Percentiles rank a stretch among this genome's conserved stretches.
phyloP scores from a whole-genome alignment of 2,797 vertebrate species.

The Alosa sapidissima region DNA sequence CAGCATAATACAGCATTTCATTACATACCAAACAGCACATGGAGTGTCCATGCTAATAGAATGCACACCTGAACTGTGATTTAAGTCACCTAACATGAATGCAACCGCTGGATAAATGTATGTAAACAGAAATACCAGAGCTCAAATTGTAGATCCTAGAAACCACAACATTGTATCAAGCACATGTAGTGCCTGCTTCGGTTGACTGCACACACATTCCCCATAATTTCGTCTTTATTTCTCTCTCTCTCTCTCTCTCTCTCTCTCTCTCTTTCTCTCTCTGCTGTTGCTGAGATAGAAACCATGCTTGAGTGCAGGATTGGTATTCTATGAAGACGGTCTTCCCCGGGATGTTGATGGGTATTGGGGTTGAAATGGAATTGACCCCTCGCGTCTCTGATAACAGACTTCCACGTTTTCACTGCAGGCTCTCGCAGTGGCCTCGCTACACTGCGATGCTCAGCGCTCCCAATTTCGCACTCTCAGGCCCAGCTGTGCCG shows the following conservation, averaged over 20 bases:
- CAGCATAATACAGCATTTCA: not conserved
- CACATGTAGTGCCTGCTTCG: not conserved
- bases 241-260: no score
- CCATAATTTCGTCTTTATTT: not conserved
- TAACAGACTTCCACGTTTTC: not conserved
- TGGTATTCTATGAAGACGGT: constrained; percentile 29
- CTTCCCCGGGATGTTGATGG: not conserved
- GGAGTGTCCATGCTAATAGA: not conserved
- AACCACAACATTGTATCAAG: not conserved
- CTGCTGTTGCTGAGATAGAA: not conserved
- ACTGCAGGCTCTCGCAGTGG: not conserved
- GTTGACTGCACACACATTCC: not conserved
- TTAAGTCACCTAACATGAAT: not conserved
- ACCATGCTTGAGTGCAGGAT: not conserved
- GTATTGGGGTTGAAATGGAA: constrained; percentile 10
- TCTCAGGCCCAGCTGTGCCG: not conserved
- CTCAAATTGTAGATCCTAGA: not conserved
- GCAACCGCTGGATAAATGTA: not conserved
- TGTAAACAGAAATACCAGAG: not conserved
- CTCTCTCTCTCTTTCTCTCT: no score
- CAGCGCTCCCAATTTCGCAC: not conserved
- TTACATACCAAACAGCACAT: not conserved
- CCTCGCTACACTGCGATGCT: not conserved
- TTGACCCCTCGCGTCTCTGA: not conserved
- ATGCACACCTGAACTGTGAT: not conserved